Percentiles rank a stretch among this genome's conserved stretches.
Evolutionary conservation across 2,888 invertebrate species (phyloP).

Genomic region (Lampropteryx suffumata): DNA sequence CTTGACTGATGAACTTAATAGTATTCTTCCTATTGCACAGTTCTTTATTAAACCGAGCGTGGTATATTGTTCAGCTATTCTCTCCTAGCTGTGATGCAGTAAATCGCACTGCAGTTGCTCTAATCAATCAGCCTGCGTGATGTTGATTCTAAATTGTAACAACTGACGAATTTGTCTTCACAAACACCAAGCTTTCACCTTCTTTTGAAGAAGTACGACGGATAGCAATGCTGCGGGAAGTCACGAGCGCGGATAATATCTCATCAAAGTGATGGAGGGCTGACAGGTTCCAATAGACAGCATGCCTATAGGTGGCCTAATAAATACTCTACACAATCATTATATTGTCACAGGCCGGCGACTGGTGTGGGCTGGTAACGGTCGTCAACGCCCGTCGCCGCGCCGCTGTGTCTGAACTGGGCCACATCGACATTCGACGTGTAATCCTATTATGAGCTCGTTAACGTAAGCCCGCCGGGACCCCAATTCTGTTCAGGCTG

Average conservation of each 20-base stretch:
- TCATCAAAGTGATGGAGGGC: conserved; percentile 53
- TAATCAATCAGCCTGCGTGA: conserved; percentile 74
- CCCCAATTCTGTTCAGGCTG: conserved; percentile 52
- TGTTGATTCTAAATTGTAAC: conserved; percentile 63
- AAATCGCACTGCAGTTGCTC: conserved; percentile 53
- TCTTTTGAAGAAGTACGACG: conserved; percentile 48
- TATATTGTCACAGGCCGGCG: conserved; percentile 70
- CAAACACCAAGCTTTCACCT: conserved; percentile 60
- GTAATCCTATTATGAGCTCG: conserved; percentile 80
- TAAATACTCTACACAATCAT: conserved; percentile 71
- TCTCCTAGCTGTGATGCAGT: conserved; percentile 27
- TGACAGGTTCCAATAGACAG: conserved; percentile 51
- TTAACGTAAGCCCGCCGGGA: conserved; percentile 71
- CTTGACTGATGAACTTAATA: too few relatives aligned
- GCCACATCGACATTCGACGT: conserved; percentile 65
- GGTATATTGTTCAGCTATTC: conserved; percentile 1
- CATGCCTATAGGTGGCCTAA: conserved; percentile 50
- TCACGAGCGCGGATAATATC: conserved; percentile 49
- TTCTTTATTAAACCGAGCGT: too few relatives aligned
- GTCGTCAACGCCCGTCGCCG: conserved; percentile 47
- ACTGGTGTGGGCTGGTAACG: conserved; percentile 61
- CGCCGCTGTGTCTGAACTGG: conserved; percentile 67
- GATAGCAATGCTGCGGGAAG: conserved; percentile 28
- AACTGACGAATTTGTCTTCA: conserved; percentile 56
- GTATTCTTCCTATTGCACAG: too few relatives aligned